A percentile compares a stretch with the other conserved stretches of the same genome.
phyloP scores from a whole-genome alignment of 2,888 invertebrate species.

The Amphimallon solstitiale region DNA sequence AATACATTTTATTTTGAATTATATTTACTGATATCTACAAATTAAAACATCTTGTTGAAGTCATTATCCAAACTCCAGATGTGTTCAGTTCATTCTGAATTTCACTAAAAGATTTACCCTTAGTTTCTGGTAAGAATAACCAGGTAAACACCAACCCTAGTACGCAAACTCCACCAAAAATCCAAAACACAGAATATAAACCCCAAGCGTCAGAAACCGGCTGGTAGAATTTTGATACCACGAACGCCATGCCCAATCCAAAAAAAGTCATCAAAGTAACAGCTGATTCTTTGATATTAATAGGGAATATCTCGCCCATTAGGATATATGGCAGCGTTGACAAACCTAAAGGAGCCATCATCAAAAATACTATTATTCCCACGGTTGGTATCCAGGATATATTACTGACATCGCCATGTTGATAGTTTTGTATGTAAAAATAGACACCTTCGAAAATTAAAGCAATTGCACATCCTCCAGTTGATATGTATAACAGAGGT shows the following conservation, averaged over 20 bases:
- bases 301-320: conserved; percentile 73
- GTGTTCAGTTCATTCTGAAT: conserved; percentile 68
- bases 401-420: conserved; percentile 51
- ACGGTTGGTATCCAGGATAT: conserved; percentile 67
- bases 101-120: conserved; percentile 70
- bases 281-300: conserved; percentile 71
- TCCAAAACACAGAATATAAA: conserved; percentile 69
- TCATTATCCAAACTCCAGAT: not conserved
- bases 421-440: conserved; percentile 66
- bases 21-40: too few species aligned
- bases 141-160: conserved; percentile 68
- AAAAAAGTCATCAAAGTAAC: conserved; percentile 69
- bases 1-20: too few species aligned
- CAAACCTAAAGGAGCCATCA: conserved; percentile 70
- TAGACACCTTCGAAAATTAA: conserved; percentile 66
- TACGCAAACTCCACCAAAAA: conserved; percentile 68
- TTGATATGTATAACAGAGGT: conserved; percentile 67
- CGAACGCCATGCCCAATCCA: conserved; percentile 68
- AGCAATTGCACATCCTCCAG: conserved; percentile 66
- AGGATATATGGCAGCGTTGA: conserved; percentile 72
- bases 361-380: conserved; percentile 68
- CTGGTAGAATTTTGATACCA: conserved; percentile 70
- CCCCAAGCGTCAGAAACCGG: conserved; percentile 68
- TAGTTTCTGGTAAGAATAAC: conserved; percentile 71
- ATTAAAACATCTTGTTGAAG: too few species aligned